phyloP scores from a whole-genome alignment of 1,140 invertebrate species.

The Drosophila trapezifrons region DNA sequence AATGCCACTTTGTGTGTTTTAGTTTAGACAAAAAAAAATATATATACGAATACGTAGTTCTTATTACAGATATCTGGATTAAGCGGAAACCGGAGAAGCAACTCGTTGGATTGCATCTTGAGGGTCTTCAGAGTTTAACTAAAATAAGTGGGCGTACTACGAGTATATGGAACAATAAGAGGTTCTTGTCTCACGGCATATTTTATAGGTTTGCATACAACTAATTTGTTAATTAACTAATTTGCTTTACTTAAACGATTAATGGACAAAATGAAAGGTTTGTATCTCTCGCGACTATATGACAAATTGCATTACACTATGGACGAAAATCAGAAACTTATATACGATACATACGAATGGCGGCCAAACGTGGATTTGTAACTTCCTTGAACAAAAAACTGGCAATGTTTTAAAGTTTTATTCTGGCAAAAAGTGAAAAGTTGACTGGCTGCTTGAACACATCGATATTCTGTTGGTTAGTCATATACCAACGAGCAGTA shows the following conservation, averaged over 20 bases:
- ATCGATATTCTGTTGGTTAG: conserved; percentile 23
- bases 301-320: conserved; percentile 67
- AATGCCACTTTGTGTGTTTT: conserved; percentile 58
- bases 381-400: conserved; percentile 8
- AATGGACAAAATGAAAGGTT: conserved; percentile 62
- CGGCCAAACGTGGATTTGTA: conserved; percentile 20
- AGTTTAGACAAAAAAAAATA: conserved; percentile 30
- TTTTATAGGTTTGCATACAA: conserved; percentile 33
- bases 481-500: conserved; percentile 20
- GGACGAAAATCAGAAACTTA: conserved; percentile 63
- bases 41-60: conserved; percentile 17
- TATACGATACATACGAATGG: conserved; percentile 41
- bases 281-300: conserved; percentile 18
- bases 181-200: conserved; percentile 18
- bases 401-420: conserved; percentile 12
- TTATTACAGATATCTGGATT: conserved; percentile 41
- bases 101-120: background rate
- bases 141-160: conserved; percentile 20
- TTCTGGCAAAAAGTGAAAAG: conserved; percentile 23
- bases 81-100: conserved; percentile 19
- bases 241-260: conserved; percentile 73
- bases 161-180: conserved; percentile 33
- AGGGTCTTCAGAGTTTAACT: conserved; percentile 9
- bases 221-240: conserved; percentile 75
- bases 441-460: conserved; percentile 44